Evolutionary conservation across 2,113 vertebrate species (phyloP).

Genomic region (Lampris incognitus): DNA sequence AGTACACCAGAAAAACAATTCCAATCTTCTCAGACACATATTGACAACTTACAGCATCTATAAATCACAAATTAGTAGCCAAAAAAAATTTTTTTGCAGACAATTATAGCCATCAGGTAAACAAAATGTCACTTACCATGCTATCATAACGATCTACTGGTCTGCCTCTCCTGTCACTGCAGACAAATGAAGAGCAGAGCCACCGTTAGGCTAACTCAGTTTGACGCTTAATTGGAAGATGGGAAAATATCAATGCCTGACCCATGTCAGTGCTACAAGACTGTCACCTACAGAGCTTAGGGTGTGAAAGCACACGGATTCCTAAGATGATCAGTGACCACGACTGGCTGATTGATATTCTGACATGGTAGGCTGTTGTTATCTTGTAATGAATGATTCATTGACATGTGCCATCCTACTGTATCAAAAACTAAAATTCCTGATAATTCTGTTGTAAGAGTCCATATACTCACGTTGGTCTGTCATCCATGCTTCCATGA

Average conservation of each 20-base stretch:
- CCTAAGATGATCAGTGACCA: constrained; percentile 31
- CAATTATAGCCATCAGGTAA: background rate
- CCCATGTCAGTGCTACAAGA: background rate
- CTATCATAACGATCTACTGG: constrained; percentile 93
- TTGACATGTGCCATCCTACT: background rate
- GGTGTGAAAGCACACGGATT: constrained; percentile 22
- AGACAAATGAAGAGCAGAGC: constrained; percentile 30
- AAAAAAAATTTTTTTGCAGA: background rate
- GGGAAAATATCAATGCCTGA: background rate
- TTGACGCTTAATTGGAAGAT: background rate
- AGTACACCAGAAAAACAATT: constrained; percentile 66
- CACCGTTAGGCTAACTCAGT: constrained; percentile 21
- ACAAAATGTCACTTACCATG: constrained; percentile 86
- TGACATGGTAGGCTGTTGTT: background rate
- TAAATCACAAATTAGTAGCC: background rate
- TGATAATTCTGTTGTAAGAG: background rate
- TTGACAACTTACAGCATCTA: constrained; percentile 22
- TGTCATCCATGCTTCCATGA: constrained; percentile 81
- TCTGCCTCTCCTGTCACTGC: constrained; percentile 90
- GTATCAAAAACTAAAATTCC: background rate
- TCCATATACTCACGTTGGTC: constrained; percentile 73
- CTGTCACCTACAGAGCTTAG: constrained; percentile 9
- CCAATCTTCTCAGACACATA: constrained; percentile 41
- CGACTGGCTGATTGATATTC: constrained; percentile 18
- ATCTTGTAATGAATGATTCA: constrained; percentile 4